Percentiles rank a stretch among this genome's conserved stretches.
Evolutionary conservation across 2,113 vertebrate genomes (phyloP).

Genomic region (Petromus typicus): DNA sequence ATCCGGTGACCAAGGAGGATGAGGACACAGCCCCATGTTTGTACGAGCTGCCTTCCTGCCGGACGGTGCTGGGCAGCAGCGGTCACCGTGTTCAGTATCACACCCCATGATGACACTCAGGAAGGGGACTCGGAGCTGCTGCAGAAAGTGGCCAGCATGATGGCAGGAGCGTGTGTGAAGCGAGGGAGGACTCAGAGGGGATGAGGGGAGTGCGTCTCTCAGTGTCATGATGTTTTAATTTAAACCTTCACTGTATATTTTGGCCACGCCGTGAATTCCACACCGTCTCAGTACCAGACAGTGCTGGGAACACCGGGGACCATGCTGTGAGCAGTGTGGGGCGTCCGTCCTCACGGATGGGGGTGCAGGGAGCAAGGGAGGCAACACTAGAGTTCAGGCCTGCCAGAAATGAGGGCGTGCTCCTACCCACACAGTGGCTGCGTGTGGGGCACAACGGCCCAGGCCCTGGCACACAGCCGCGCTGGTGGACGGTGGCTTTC

Average conservation of each 20-base stretch:
- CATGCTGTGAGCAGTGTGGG: not conserved
- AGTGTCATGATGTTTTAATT: not conserved
- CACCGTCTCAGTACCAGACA: accelerated
- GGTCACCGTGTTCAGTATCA: not conserved
- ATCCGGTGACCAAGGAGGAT: not conserved
- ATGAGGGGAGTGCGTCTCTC: too few relatives aligned
- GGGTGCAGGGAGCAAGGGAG: not conserved
- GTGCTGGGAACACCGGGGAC: not conserved
- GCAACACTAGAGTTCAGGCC: not conserved
- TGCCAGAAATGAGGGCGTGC: too few relatives aligned
- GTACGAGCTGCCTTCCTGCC: not conserved
- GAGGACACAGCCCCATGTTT: not conserved
- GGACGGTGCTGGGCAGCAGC: not conserved
- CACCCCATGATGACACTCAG: not conserved
- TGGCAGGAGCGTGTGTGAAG: not conserved
- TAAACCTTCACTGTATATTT: not conserved
- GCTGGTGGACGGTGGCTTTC: accelerated
- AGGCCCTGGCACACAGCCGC: too few relatives aligned
- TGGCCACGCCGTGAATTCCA: not conserved
- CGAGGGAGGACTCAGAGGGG: not conserved
- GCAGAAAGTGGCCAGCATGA: not conserved
- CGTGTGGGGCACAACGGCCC: too few relatives aligned
- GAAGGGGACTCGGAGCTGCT: not conserved
- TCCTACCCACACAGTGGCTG: accelerated
- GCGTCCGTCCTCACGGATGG: accelerated